phyloP scores from a whole-genome alignment of 2,113 vertebrate species.

The Myiozetetes cayanensis region DNA sequence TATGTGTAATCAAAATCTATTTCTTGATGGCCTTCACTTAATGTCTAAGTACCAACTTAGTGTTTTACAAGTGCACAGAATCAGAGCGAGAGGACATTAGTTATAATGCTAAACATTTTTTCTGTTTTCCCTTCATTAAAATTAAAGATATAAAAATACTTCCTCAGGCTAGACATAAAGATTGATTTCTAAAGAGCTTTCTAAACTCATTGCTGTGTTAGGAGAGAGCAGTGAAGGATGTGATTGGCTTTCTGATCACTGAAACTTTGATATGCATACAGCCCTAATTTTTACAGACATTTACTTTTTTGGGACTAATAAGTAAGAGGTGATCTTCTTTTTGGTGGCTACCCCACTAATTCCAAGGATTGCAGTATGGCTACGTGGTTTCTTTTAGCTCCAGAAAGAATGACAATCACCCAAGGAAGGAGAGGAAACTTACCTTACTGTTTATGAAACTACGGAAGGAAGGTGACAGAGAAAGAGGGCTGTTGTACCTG shows the following conservation, averaged over 20 bases:
- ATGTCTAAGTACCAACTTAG: neutral
- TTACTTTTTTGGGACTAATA: neutral
- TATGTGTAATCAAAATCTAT: neutral
- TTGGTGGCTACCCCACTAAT: neutral
- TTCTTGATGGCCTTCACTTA: neutral
- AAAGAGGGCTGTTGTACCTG: neutral
- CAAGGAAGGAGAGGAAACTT: neutral
- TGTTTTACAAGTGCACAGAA: conserved; percentile 11
- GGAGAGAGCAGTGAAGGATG: neutral
- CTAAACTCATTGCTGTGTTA: neutral
- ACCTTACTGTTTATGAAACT: neutral
- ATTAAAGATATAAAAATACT: neutral
- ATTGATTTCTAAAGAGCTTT: conserved; percentile 12
- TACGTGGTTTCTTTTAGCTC: neutral
- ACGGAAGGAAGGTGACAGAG: neutral
- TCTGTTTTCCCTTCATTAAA: conserved; percentile 15
- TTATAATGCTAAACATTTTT: neutral
- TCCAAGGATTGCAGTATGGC: neutral
- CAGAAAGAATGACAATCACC: neutral
- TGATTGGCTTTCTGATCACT: neutral
- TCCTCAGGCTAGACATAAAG: neutral
- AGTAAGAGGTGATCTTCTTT: neutral
- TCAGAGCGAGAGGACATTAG: neutral
- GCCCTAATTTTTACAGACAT: neutral
- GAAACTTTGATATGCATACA: neutral